Conservation (phyloP, 2,797 vertebrate species). For the Leptoclinus maculatus region DNA sequence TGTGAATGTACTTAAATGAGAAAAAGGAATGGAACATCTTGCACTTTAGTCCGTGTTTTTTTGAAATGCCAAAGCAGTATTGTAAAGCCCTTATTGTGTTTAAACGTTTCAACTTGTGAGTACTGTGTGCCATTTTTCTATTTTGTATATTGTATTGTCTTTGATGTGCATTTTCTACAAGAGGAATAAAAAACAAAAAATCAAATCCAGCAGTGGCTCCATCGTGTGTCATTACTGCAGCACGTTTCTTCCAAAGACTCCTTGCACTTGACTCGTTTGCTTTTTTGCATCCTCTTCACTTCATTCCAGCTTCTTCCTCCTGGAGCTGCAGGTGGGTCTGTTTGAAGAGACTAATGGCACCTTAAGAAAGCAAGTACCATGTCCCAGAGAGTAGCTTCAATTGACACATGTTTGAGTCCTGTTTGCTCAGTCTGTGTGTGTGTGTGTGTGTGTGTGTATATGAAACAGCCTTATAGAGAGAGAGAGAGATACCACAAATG, state of each 20-base stretch:
- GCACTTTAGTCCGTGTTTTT: constrained; percentile 94
- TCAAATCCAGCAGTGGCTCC: constrained; percentile 46
- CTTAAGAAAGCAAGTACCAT: constrained; percentile 38
- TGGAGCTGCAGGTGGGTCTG: constrained; percentile 43
- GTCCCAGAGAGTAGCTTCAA: constrained; percentile 51
- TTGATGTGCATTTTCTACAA: constrained; percentile 82
- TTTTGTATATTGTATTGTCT: constrained; percentile 84
- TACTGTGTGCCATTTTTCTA: constrained; percentile 87
- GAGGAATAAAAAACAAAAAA: constrained; percentile 68
- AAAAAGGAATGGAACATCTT: constrained; percentile 81
- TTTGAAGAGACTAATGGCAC: constrained; percentile 70
- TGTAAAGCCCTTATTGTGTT: constrained; percentile 82
- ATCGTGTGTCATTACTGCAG: constrained; percentile 43
- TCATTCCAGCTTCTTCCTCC: background rate
- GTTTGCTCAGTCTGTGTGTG: constrained; percentile 40
- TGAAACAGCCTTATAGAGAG: constrained; percentile 5
- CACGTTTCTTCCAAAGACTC: background rate
- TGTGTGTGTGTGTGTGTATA: background rate
- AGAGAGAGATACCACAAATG: no score
- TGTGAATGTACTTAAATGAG: constrained; percentile 86
- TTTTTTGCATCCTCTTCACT: background rate
- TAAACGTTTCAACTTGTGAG: constrained; percentile 78
- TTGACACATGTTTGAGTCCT: constrained; percentile 53
- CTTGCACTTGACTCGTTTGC: background rate
- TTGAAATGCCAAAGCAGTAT: constrained; percentile 95